Evolutionary conservation across 1,140 invertebrate genomes (phyloP).

Genomic region (Ditylenchus dipsaci): DNA sequence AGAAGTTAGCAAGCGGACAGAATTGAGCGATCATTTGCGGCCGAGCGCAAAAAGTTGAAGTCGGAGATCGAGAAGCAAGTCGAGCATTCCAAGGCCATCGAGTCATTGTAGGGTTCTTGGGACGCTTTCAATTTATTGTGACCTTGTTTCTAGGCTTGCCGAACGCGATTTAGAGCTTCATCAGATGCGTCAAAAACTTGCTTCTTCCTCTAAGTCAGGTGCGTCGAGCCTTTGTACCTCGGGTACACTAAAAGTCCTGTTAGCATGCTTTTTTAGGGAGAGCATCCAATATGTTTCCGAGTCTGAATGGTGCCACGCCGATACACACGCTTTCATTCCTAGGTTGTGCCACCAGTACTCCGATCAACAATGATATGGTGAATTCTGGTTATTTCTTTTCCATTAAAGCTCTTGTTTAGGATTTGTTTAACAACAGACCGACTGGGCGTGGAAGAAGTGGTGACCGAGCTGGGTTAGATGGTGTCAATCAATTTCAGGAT

Average conservation of each 20-base stretch:
- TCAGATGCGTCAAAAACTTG: slow-evolving; percentile 2
- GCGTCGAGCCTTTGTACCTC: background rate
- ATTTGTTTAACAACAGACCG: background rate
- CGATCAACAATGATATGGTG: background rate
- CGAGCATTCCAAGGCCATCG: background rate
- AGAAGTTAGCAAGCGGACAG: slow-evolving; percentile 8
- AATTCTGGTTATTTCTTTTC: background rate
- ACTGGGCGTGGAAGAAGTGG: background rate
- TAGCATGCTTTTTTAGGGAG: background rate
- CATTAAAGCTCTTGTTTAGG: background rate
- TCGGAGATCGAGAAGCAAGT: slow-evolving; percentile 1
- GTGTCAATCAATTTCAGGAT: background rate
- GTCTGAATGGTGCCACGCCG: slow-evolving; percentile 15
- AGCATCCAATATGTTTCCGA: background rate
- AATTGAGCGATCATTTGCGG: slow-evolving; percentile 2
- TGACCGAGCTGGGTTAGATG: background rate
- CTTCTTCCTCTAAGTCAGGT: background rate
- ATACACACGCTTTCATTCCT: slow-evolving; percentile 13
- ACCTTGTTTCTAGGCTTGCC: background rate
- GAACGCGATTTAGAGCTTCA: background rate
- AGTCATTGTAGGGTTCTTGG: slow-evolving; percentile 10
- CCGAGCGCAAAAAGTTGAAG: slow-evolving; percentile 11
- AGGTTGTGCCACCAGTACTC: slow-evolving; percentile 10
- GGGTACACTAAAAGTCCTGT: no score
- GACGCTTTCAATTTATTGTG: background rate